Evolutionary conservation across 2,113 vertebrate genomes (phyloP).

Genomic region (Thinocorus orbignyianus): DNA sequence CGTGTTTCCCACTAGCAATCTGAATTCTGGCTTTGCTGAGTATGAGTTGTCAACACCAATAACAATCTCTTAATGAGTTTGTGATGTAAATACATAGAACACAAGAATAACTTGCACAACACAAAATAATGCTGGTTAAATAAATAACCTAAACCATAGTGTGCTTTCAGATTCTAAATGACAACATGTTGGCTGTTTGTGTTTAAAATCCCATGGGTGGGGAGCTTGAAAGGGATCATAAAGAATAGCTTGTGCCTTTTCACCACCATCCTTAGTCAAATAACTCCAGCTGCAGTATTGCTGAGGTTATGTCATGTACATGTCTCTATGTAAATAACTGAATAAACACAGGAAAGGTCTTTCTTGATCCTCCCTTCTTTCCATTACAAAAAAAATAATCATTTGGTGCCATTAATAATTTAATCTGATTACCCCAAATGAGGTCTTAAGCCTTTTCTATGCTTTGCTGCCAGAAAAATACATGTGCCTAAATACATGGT

Average conservation of each 20-base stretch:
- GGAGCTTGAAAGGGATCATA: background rate
- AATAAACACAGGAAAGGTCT: background rate
- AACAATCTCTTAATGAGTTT: background rate
- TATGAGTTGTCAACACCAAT: background rate
- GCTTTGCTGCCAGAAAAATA: background rate
- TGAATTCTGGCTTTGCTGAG: background rate
- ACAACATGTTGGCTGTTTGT: background rate
- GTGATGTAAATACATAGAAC: background rate
- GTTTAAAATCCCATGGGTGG: background rate
- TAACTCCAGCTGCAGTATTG: background rate
- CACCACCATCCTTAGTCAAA: background rate
- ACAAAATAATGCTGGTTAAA: background rate
- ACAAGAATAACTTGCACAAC: background rate
- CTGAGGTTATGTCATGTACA: background rate
- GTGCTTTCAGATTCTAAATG: background rate
- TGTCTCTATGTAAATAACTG: background rate
- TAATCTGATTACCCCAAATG: background rate
- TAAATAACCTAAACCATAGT: background rate
- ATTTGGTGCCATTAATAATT: background rate
- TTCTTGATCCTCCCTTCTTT: background rate
- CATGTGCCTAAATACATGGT: background rate
- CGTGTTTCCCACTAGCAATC: background rate
- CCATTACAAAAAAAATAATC: background rate
- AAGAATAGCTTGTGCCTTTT: background rate
- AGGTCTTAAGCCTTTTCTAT: background rate